phyloP scores from a whole-genome alignment of 2,113 vertebrate genomes.

The Cyprinodon variegatus region DNA sequence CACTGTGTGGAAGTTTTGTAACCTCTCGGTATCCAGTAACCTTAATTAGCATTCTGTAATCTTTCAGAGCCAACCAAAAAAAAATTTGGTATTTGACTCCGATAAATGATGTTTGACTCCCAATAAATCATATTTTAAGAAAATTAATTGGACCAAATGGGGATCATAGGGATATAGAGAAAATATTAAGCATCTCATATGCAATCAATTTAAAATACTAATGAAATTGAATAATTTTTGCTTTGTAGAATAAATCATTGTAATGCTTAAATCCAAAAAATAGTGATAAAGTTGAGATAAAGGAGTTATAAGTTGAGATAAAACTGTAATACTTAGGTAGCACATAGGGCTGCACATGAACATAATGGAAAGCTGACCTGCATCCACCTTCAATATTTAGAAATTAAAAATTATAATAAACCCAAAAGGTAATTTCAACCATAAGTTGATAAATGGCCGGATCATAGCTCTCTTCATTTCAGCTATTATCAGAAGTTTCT shows the following conservation, averaged over 20 bases:
- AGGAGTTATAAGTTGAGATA: background rate
- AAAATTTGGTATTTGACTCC: too few relatives aligned
- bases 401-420: background rate
- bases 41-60: too few relatives aligned
- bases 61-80: too few relatives aligned
- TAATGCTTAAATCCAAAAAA: background rate
- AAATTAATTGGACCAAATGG: background rate
- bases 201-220: background rate
- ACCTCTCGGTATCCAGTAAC: too few relatives aligned
- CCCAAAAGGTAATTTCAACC: slow-evolving; percentile 1
- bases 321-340: background rate
- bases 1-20: too few relatives aligned
- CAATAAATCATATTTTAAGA: too few relatives aligned
- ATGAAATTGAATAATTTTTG: background rate
- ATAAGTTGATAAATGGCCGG: slow-evolving; percentile 40
- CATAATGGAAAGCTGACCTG: background rate
- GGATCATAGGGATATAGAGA: background rate
- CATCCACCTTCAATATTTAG: background rate
- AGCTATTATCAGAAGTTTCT: slow-evolving; percentile 53
- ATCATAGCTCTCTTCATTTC: slow-evolving; percentile 36
- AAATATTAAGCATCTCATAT: background rate
- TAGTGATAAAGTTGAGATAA: background rate
- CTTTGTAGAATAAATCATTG: background rate
- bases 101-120: too few relatives aligned
- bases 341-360: background rate